Conservation (phyloP, 2,888 invertebrate genomes). For the Baronia brevicornis region DNA sequence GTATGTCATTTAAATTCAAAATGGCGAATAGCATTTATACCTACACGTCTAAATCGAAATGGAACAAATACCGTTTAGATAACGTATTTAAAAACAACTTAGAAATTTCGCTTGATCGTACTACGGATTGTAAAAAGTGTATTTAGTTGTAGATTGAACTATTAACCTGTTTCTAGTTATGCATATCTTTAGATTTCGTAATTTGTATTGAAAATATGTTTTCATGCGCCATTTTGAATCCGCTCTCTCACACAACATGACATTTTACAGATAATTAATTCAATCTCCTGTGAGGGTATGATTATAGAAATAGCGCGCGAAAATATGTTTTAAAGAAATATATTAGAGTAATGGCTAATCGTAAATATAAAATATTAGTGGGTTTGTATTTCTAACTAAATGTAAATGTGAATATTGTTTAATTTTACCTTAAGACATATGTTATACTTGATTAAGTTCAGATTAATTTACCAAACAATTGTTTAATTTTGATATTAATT, state of each 20-base stretch:
- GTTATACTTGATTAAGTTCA: slow-evolving; percentile 16
- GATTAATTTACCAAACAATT: slow-evolving; percentile 20
- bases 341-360: slow-evolving; percentile 36
- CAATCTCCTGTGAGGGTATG: no score
- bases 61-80: slow-evolving; percentile 42
- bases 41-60: slow-evolving; percentile 29
- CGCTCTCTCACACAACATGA: slow-evolving; percentile 2
- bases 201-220: slow-evolving; percentile 27
- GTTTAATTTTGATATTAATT: slow-evolving; percentile 1
- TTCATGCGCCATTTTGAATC: slow-evolving; percentile 18
- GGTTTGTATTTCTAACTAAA: slow-evolving; percentile 40
- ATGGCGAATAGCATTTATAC: slow-evolving; percentile 15
- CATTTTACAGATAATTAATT: no score
- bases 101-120: slow-evolving; percentile 64
- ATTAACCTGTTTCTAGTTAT: slow-evolving; percentile 71
- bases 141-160: slow-evolving; percentile 70
- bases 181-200: slow-evolving; percentile 71
- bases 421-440: slow-evolving; percentile 17
- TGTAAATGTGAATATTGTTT: slow-evolving; percentile 44
- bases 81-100: slow-evolving; percentile 57
- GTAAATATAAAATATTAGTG: slow-evolving; percentile 43
- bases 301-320: slow-evolving; percentile 27
- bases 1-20: no score
- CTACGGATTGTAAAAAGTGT: slow-evolving; percentile 71
- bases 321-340: slow-evolving; percentile 34